Evolutionary conservation across 1,140 invertebrate species (phyloP).

Genomic region (Drosophila nigrodunni): DNA sequence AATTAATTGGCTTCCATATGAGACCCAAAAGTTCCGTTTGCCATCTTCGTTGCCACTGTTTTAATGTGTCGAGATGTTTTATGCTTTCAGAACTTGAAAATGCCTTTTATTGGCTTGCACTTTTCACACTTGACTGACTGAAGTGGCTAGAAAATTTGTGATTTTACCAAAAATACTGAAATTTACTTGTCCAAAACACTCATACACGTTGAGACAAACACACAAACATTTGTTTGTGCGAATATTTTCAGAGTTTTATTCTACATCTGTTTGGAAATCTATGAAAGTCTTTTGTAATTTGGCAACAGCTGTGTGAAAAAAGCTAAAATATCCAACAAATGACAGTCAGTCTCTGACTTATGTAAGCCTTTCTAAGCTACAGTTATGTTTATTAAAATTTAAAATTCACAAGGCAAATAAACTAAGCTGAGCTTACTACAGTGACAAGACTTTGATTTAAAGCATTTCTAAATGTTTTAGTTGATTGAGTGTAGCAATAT

Average conservation of each 20-base stretch:
- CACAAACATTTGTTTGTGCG: not conserved
- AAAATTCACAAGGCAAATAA: constrained; percentile 1
- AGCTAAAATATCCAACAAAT: not conserved
- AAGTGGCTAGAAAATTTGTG: constrained; percentile 26
- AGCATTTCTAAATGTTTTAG: not conserved
- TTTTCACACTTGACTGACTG: constrained; percentile 42
- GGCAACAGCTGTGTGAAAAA: not conserved
- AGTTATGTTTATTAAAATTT: constrained; percentile 14
- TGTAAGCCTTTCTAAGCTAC: constrained; percentile 13
- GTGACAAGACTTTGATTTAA: constrained; percentile 19
- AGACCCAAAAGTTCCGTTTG: constrained; percentile 8
- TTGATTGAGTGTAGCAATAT: not conserved
- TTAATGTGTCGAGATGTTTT: constrained; percentile 23
- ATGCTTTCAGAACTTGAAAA: constrained; percentile 33
- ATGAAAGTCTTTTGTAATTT: constrained; percentile 14
- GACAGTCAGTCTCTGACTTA: not conserved
- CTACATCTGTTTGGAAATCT: constrained; percentile 2
- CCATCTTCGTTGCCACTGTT: not conserved
- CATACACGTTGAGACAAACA: constrained; percentile 3
- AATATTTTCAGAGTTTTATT: not conserved
- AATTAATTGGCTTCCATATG: constrained; percentile 64
- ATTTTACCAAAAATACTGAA: constrained; percentile 35
- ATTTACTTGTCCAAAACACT: constrained; percentile 12
- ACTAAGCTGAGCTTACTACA: not conserved
- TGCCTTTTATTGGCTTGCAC: constrained; percentile 49